Base-by-base conservation (phyloP, 2,797 vertebrate species). In the Schizopygopsis pylzovi region DNA sequence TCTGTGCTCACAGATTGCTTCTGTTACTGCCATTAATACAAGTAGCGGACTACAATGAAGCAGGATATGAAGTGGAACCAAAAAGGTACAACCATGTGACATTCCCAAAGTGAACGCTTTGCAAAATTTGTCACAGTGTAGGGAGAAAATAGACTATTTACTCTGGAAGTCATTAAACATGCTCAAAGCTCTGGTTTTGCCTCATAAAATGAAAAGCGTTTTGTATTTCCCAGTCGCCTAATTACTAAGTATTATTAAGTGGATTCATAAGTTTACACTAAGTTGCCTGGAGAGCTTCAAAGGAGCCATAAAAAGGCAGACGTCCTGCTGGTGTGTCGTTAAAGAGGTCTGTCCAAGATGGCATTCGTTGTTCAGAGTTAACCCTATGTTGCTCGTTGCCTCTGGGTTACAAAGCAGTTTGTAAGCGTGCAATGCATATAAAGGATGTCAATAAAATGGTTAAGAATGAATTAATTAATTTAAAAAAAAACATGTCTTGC, bases 1-100 rank as follows among this genome's bases (percentile, higher is more conserved):
- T 91, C 88, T 93, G 68, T 86, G 78, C 52, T 88, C 89, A 89
- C 90, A 86, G 91, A 91, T 87, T 84, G 89, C 89, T 91, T 92
- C 87, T 85, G 71, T 91, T 86, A 73, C 87, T 81, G 82, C 79
- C 89, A 85, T 92, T 92, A 91, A 92, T 90, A 89, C 88, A 89
- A 86, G 87, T 83, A 63, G 87, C 87, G 85, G 87, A 67, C 91
- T 89, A 91, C 86, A 84, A 79, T 88, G 28, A 65, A 81, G 63
- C 85, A 67, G 79, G 79, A 90, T 85, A 90, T 90, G 87, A 91
- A 91, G 90, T 90, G 87, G 90, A 89, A 91, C 90, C 86, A 82
- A 90, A 91, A 91, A 86, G 87, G 91, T 86, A 90, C 33, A 37
- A 78, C 45, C 75, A 79, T 70, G 75, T 79, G 75, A 70, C 65